These are phyloP conservation scores for Podarcis cretensis DNA, from an alignment of 2,113 vertebrate genomes.

Conservation along the genomic window DNA sequence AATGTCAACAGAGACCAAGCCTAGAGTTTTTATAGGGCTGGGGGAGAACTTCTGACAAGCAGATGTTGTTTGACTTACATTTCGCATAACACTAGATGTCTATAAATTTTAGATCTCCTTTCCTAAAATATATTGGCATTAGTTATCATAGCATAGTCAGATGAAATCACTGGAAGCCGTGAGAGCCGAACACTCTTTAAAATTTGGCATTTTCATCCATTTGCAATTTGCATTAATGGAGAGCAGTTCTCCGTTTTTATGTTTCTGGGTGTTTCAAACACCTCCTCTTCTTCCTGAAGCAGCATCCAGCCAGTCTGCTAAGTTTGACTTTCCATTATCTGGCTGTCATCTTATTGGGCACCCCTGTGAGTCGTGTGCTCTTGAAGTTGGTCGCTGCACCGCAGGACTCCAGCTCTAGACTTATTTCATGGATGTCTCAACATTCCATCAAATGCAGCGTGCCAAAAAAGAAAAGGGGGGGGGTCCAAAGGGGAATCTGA, in stretches of 20 bases:
- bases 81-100: neutral
- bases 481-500: neutral
- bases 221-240: rapidly evolving
- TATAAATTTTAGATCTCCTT: neutral
- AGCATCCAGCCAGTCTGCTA: neutral
- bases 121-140: neutral
- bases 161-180: neutral
- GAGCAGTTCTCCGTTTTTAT: neutral
- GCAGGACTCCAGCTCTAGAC: neutral
- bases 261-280: neutral
- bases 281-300: conserved; percentile 2
- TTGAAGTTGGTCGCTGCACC: neutral
- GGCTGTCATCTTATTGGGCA: neutral
- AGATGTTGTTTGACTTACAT: neutral
- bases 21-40: neutral
- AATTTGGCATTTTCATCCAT: neutral
- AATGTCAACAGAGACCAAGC: neutral
- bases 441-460: neutral
- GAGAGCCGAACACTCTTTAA: neutral
- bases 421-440: neutral
- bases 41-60: neutral
- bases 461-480: neutral
- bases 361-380: neutral
- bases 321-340: neutral
- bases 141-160: neutral